Conservation (phyloP, 2,113 vertebrate genomes). For the Myrmophylax atrothorax region DNA sequence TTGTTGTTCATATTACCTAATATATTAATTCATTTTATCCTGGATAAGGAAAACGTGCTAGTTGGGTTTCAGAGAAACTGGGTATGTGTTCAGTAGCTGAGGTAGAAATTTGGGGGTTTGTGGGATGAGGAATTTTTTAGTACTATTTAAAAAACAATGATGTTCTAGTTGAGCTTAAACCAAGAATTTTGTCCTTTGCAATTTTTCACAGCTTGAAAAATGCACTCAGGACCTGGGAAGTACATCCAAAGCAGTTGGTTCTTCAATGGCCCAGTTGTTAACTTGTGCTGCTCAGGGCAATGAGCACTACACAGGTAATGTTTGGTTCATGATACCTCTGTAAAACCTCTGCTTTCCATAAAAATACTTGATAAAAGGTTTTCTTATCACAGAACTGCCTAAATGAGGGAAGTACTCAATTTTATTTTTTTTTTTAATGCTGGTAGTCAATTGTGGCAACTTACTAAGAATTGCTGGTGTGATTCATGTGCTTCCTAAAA, state of each 20-base stretch:
- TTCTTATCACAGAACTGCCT: neutral
- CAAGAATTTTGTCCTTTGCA: neutral
- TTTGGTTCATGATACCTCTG: neutral
- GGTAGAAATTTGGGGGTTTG: neutral
- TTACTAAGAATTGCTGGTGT: neutral
- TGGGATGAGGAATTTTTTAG: neutral
- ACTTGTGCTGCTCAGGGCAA: constrained; percentile 98
- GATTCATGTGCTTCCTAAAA: neutral
- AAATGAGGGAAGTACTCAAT: neutral
- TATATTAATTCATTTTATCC: neutral
- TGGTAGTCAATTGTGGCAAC: neutral
- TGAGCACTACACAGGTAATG: constrained; percentile 94
- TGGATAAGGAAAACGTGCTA: neutral
- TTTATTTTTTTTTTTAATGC: neutral
- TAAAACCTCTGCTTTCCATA: neutral
- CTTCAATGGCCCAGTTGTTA: constrained; percentile 95
- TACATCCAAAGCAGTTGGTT: constrained; percentile 96
- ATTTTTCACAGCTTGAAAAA: constrained; percentile 88
- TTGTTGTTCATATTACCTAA: neutral
- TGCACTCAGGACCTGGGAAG: constrained; percentile 97
- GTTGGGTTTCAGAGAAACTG: neutral
- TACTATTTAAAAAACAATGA: neutral
- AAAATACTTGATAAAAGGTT: neutral
- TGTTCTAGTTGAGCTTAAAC: neutral
- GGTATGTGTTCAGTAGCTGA: neutral